phyloP scores from a whole-genome alignment of 2,888 invertebrate genomes.

The Phyto melanocephala region DNA sequence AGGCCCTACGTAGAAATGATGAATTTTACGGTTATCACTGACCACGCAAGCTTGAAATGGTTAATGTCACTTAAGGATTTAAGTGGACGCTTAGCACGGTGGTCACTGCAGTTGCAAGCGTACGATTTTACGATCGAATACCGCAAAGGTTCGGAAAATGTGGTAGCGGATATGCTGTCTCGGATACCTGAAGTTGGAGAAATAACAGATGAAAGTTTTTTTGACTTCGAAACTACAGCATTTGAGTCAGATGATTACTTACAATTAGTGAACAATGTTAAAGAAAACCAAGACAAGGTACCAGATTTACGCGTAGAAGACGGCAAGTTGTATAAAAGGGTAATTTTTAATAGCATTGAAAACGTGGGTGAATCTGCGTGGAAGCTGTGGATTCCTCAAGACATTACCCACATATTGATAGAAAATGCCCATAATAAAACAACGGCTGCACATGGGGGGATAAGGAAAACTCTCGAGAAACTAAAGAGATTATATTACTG shows the following conservation, averaged over 20 bases:
- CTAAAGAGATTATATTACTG: too few species aligned
- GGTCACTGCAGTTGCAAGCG: too few species aligned
- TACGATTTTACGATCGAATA: conserved; percentile 14
- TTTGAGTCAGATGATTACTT: background rate
- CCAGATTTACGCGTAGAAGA: background rate
- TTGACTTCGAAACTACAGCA: too few species aligned
- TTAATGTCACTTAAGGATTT: conserved; percentile 12
- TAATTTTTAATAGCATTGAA: background rate
- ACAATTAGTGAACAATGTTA: background rate
- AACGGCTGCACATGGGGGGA: too few species aligned
- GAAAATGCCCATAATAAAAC: background rate
- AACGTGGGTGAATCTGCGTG: background rate
- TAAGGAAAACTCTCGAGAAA: too few species aligned
- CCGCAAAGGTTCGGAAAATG: conserved; percentile 5
- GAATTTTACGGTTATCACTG: background rate
- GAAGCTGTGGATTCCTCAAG: background rate
- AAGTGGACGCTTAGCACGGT: conserved; percentile 13
- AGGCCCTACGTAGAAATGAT: background rate
- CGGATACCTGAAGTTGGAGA: too few species aligned
- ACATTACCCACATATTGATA: background rate
- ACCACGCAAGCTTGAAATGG: conserved; percentile 4
- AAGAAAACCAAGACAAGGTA: background rate
- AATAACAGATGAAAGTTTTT: background rate
- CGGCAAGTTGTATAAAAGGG: background rate
- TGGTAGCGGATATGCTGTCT: background rate